Evolutionary conservation across 2,888 invertebrate genomes (phyloP).

Genomic region (Eristalis pertinax): DNA sequence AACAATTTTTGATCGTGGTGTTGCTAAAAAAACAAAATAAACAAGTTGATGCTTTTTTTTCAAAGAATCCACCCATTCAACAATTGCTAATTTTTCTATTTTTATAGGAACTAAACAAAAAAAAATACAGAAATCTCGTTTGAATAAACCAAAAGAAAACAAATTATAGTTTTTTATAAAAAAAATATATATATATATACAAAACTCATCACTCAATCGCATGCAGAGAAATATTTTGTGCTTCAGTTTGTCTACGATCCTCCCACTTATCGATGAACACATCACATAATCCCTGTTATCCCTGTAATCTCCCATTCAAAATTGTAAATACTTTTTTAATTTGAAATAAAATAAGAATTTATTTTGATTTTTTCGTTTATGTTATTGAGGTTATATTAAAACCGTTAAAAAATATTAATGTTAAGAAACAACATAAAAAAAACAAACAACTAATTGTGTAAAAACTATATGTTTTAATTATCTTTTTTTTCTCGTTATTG

Average conservation of each 20-base stretch:
- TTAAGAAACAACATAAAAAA: conserved; percentile 11
- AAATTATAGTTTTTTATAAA: conserved; percentile 15
- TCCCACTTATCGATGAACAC: conserved; percentile 17
- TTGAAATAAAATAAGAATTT: conserved; percentile 39
- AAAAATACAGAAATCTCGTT: conserved; percentile 17
- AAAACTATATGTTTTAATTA: background rate
- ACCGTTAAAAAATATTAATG: conserved; percentile 6
- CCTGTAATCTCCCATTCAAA: conserved; percentile 38
- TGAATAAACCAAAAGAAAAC: background rate
- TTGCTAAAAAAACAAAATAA: background rate
- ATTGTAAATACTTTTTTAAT: conserved; percentile 55
- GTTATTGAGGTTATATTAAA: conserved; percentile 10
- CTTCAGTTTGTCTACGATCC: conserved; percentile 7
- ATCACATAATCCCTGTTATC: conserved; percentile 20
- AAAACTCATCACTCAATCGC: conserved; percentile 53
- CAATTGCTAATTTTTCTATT: conserved; percentile 58
- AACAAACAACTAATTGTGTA: conserved; percentile 11
- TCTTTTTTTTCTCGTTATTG: conserved; percentile 3
- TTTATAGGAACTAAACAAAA: conserved; percentile 65
- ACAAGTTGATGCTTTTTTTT: background rate
- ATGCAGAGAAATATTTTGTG: conserved; percentile 65
- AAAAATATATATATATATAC: conserved; percentile 26
- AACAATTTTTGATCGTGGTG: background rate
- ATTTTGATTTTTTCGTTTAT: conserved; percentile 18
- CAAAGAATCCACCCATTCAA: conserved; percentile 16